phyloP scores from a whole-genome alignment of 2,113 vertebrate species.

The Cathartes aura region DNA sequence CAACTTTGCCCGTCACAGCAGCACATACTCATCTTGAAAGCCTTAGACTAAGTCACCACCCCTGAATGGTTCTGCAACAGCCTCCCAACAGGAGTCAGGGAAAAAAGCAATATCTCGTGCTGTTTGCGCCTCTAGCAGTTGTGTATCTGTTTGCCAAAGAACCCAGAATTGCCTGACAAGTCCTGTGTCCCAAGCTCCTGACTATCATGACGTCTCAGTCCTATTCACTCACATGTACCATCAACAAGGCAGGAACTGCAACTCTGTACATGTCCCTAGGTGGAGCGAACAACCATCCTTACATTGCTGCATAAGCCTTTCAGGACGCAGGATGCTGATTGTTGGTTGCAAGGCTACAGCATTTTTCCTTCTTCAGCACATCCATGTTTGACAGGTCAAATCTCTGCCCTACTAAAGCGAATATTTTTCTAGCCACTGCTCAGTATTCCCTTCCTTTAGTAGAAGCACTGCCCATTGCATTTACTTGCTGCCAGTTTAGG shows the following conservation, averaged over 20 bases:
- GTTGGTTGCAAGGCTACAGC: not conserved
- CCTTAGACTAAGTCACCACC: not conserved
- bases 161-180: not conserved
- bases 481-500: slow-evolving; percentile 9
- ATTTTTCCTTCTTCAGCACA: not conserved
- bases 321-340: not conserved
- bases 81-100: not conserved
- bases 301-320: not conserved
- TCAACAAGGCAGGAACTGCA: not conserved
- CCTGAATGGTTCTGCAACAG: not conserved
- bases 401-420: not conserved
- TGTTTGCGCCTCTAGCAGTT: not conserved
- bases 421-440: not conserved
- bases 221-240: not conserved
- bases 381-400: not conserved
- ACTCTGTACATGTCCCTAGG: not conserved
- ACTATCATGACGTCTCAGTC: not conserved
- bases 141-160: not conserved
- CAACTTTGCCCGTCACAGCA: not conserved
- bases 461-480: not conserved
- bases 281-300: not conserved
- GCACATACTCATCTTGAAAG: not conserved
- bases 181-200: not conserved
- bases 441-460: not conserved
- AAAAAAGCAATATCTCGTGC: not conserved